phyloP scores from a whole-genome alignment of 2,888 invertebrate species.

The Strigamia crassipes region DNA sequence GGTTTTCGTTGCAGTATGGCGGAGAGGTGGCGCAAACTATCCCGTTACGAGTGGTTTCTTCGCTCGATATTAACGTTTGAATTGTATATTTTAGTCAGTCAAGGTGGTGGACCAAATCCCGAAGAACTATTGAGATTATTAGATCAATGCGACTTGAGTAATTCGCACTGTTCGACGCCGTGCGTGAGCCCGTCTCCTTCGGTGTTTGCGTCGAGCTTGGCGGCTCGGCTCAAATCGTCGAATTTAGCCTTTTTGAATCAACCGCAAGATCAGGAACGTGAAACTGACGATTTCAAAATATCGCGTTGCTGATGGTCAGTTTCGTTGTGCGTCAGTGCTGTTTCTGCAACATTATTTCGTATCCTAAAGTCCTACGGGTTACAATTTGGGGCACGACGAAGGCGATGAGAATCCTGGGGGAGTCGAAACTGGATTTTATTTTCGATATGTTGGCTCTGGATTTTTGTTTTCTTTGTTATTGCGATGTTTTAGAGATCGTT shows the following conservation, averaged over 20 bases:
- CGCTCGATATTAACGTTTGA: too few species aligned
- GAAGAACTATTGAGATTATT: conserved; percentile 87
- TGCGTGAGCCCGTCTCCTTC: conserved; percentile 76
- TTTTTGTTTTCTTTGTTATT: too few species aligned
- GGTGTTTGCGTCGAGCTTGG: conserved; percentile 58
- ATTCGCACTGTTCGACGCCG: conserved; percentile 76
- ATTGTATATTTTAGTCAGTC: conserved; percentile 60
- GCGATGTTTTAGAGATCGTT: too few species aligned
- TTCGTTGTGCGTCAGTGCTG: not conserved
- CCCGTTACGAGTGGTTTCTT: too few species aligned
- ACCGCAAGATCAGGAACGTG: conserved; percentile 51
- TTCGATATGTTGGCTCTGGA: too few species aligned
- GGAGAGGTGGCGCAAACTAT: too few species aligned
- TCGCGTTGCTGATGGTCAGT: conserved; percentile 45
- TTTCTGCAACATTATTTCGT: not conserved
- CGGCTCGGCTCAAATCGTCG: conserved; percentile 60
- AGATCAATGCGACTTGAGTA: conserved; percentile 91
- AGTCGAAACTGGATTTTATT: too few species aligned
- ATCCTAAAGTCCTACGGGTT: not conserved
- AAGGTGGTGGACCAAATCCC: conserved; percentile 88
- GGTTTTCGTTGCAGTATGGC: too few species aligned
- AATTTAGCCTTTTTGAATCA: conserved; percentile 56
- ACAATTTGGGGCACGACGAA: not conserved
- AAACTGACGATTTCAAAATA: conserved; percentile 48
- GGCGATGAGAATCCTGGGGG: not conserved